Percentiles rank a stretch among this genome's conserved stretches.
phyloP scores from a whole-genome alignment of 2,113 vertebrate species.

The Sylvietta virens region DNA sequence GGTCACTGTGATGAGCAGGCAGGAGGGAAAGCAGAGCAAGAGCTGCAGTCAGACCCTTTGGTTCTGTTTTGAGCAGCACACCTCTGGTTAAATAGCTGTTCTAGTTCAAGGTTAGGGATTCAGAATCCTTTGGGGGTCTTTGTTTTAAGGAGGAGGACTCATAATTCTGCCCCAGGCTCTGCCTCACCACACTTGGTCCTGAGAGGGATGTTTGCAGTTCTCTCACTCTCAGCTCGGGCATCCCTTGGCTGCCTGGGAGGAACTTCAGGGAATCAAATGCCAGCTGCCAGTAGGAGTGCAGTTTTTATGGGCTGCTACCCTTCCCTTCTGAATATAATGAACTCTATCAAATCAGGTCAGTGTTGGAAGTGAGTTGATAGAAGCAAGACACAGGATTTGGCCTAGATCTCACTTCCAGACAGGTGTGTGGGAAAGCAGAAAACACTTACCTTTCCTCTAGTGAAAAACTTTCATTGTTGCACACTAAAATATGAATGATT shows the following conservation, averaged over 20 bases:
- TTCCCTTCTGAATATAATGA: background rate
- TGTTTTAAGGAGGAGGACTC: background rate
- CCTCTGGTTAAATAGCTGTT: background rate
- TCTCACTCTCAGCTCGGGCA: background rate
- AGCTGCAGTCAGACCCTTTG: background rate
- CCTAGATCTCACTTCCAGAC: background rate
- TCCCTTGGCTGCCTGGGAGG: background rate
- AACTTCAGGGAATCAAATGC: background rate
- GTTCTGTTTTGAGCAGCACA: background rate
- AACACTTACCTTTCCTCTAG: background rate
- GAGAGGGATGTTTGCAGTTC: background rate
- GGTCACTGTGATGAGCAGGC: background rate
- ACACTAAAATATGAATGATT: background rate
- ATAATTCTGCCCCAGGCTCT: background rate
- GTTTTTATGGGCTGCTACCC: background rate
- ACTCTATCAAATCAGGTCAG: background rate
- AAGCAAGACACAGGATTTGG: background rate
- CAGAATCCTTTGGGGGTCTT: background rate
- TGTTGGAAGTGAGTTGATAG: background rate
- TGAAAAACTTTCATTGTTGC: background rate
- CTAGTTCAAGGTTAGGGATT: background rate
- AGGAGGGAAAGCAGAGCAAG: background rate
- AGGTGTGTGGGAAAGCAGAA: background rate
- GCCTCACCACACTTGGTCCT: background rate
- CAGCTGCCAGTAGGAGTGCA: background rate